Percentiles rank a stretch among this genome's conserved stretches.
phyloP scores from a whole-genome alignment of 2,888 invertebrate species.

The Odontomyia ornata region DNA sequence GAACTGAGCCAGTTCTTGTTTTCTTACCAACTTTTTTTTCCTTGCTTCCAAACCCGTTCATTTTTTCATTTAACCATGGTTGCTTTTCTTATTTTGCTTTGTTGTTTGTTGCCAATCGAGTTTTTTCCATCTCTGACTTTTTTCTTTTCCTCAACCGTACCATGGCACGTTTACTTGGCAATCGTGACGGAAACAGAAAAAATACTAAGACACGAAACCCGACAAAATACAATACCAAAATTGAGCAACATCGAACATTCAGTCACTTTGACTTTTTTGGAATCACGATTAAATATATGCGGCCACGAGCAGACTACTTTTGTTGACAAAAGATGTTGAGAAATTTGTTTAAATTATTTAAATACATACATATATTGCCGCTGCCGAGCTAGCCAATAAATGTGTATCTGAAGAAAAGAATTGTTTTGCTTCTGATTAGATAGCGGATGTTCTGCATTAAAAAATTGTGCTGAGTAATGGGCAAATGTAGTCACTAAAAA shows the following conservation, averaged over 20 bases:
- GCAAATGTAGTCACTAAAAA: too few relatives aligned
- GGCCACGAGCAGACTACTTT: constrained; percentile 24
- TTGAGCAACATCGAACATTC: constrained; percentile 14
- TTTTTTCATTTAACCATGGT: too few relatives aligned
- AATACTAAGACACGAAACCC: not conserved
- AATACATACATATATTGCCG: too few relatives aligned
- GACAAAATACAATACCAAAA: not conserved
- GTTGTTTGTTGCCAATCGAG: not conserved
- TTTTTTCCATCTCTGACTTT: not conserved
- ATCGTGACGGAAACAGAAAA: constrained; percentile 25
- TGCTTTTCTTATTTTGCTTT: not conserved
- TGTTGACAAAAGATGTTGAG: constrained; percentile 10
- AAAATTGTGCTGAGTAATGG: too few relatives aligned
- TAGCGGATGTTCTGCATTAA: too few relatives aligned
- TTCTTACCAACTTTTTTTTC: constrained; percentile 17
- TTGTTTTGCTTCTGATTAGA: too few relatives aligned
- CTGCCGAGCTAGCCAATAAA: too few relatives aligned
- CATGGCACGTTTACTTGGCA: constrained; percentile 28
- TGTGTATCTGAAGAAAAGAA: too few relatives aligned
- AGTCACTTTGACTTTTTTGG: constrained; percentile 21
- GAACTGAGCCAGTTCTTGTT: constrained; percentile 25
- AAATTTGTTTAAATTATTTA: constrained; percentile 9
- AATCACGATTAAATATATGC: not conserved
- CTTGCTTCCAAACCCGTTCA: constrained; percentile 6
- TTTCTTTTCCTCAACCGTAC: constrained; percentile 5